Evolutionary conservation across 2,797 vertebrate species (phyloP), one percentile per base, ranked within the genome.

Genomic region (Myoxocephalus aenaeus): DNA sequence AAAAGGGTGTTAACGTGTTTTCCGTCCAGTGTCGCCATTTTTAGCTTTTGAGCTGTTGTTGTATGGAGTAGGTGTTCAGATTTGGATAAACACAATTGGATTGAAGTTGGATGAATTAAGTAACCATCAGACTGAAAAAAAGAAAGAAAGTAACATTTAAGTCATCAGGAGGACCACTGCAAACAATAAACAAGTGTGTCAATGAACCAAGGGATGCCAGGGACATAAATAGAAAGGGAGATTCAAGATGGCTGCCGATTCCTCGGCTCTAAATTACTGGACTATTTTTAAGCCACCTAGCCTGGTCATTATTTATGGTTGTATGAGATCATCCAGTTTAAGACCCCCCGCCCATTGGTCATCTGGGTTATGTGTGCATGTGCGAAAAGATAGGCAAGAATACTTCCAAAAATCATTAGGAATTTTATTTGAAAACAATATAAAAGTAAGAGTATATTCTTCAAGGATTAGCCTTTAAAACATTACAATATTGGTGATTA

Each of bases 161-260:
- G 29, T 68, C 67, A 79, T 59, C 7, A 3, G 32, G 13, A 42
- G 40, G 9, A 34, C 18, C 15, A 2, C 62, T 17, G 17, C 65
- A 66, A 66, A 85, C 7, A 81, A 78, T 77, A 83, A 72, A 71
- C 0, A 80, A 70, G 70, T 54, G 59, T 84, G 83, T 87, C 82
- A 90, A 42, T 77, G 75, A 86, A 63, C 56, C 57, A 64, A 75
- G 57, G 38, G 75, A 83, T 65, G 56, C 67, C 68, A 83, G 42
- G 27, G 42, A 59, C 82, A 32, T 13, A 87, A 89, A 87, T 88
- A 91, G 86, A 88, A 44, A 48, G 34, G 64, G 66, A 70, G 75
- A 76, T 75, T 86, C 66, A 82, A 74, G 65, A 74, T 81, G 42
- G 77, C 77, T 64, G 25, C 7, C 13, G 13, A 61, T 51, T 58